Conservation (phyloP, 2,113 vertebrate genomes). For the Sebastes schlegelii region DNA sequence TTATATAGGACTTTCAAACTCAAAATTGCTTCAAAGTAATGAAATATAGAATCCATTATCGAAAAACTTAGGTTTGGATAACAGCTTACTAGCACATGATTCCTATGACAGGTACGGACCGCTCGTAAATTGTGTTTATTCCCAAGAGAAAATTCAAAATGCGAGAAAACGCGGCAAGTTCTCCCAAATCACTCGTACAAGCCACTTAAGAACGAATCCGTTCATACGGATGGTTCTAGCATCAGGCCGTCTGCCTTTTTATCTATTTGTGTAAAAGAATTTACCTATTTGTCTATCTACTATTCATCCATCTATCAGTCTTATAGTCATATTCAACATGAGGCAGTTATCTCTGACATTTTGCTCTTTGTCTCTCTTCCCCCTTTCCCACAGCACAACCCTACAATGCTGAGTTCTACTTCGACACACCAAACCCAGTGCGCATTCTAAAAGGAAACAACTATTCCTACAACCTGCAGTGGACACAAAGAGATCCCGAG, state of each 20-base stretch:
- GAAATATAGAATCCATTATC: too few relatives aligned
- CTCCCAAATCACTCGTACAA: too few relatives aligned
- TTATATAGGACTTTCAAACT: too few relatives aligned
- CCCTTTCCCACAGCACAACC: slow-evolving; percentile 86
- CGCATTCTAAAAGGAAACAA: slow-evolving; percentile 92
- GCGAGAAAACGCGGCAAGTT: too few relatives aligned
- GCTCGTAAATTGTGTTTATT: too few relatives aligned
- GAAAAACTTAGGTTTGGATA: too few relatives aligned
- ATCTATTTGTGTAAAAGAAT: neutral
- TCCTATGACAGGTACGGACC: too few relatives aligned
- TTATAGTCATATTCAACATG: slow-evolving; percentile 5
- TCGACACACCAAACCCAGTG: slow-evolving; percentile 95
- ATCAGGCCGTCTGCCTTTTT: neutral
- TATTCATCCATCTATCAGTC: neutral
- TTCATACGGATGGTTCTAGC: too few relatives aligned
- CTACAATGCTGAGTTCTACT: slow-evolving; percentile 98
- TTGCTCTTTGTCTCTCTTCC: neutral
- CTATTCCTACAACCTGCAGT: slow-evolving; percentile 96
- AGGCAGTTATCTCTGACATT: neutral
- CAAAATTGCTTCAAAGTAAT: too few relatives aligned
- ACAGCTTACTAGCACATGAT: too few relatives aligned
- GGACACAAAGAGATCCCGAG: slow-evolving; percentile 95
- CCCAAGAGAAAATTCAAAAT: too few relatives aligned
- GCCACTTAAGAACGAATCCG: too few relatives aligned
- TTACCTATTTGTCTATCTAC: neutral